Percentiles rank a stretch among this genome's conserved stretches.
These are phyloP conservation scores for Crambe crambe DNA, from an alignment of 37 sponge, comb jelly and placozoan genomes.

Conservation along the genomic window DNA sequence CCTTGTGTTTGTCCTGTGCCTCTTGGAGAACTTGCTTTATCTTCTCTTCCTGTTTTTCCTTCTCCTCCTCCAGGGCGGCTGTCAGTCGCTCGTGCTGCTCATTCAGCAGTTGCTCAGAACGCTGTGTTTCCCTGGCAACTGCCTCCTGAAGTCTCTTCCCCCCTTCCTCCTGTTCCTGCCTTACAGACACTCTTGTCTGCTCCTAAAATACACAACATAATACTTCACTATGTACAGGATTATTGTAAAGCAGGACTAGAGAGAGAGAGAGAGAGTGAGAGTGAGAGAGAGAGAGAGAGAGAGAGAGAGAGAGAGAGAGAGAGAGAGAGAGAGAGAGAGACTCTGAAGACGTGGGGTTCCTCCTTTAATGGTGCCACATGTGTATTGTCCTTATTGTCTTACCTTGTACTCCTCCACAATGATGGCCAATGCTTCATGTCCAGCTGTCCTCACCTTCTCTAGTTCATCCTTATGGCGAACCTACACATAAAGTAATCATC, in stretches of 20 bases:
- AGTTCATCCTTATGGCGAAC: conserved; percentile 62
- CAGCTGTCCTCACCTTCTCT: conserved; percentile 75
- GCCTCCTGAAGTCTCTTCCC: conserved; percentile 61
- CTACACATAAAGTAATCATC: conserved; percentile 14
- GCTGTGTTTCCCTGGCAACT: conserved; percentile 55
- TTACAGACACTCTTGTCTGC: conserved; percentile 43
- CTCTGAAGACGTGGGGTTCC: background rate
- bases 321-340: conserved; percentile 1
- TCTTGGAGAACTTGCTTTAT: conserved; percentile 36
- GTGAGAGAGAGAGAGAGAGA: background rate
- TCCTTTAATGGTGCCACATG: background rate
- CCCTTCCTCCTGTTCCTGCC: conserved; percentile 61
- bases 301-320: conserved; percentile 17
- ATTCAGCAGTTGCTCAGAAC: conserved; percentile 55
- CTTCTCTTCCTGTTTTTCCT: conserved; percentile 33
- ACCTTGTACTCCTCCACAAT: conserved; percentile 91
- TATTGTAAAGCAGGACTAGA: background rate
- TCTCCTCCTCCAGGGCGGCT: conserved; percentile 61
- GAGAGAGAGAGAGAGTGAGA: background rate
- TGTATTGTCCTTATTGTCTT: no score
- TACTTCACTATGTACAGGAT: background rate
- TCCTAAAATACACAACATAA: conserved; percentile 30
- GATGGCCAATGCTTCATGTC: conserved; percentile 76
- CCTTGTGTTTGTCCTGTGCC: conserved; percentile 50
- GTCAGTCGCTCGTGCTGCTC: conserved; percentile 59